Evolutionary conservation across 2,113 vertebrate species (phyloP), one percentile per base, ranked within the genome.

Genomic region (Vidua chalybeata): DNA sequence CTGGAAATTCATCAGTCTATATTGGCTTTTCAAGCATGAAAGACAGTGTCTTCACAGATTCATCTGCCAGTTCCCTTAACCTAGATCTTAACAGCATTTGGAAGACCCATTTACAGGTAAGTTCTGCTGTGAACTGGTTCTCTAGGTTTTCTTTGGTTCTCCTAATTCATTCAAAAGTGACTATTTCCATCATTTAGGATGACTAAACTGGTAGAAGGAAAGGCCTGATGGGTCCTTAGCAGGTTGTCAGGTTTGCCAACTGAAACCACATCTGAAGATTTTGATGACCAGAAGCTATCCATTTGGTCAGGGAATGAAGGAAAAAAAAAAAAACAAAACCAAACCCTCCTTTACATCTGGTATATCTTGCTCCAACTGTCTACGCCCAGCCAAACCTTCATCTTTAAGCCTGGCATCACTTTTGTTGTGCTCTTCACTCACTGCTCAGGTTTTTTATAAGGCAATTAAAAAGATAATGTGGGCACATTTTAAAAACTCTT

Each of bases 361-460:
- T 39, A 4, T 5, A 23, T 33, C 23, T 77, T 81, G 7, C 77
- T 91, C 27, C 27, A 63, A 2, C 17, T 73, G 20, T 31, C 27
- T 67, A 19, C 0, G 1, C 3, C 22, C 37, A 64, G 23, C 30
- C 0, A 4, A 86, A 24, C 6, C 3, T 63, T 15, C 11, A 39
- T 11, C 27, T 39, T 22, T 58, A 72, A 73, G 63, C 4, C 5
- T 63, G 54, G 11, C 11, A 24, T 52, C 27, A n/a, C 9, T 39
- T 9, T 0, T 73, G 31, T 24, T 20, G 11, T 35, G 5, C 7
- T 77, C 12, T 58, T 82, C 10, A 30, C 6, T 68, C 27, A 58
- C 18, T 52, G 27, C 8, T 68, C 8, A 61, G 33, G 20, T 5
- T 63, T 28, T 69, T 43, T 35, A 41, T 15, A 15, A 2, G 21